Base-by-base conservation (phyloP, 2,888 invertebrate genomes). In the Tolmerus cingulatus region DNA sequence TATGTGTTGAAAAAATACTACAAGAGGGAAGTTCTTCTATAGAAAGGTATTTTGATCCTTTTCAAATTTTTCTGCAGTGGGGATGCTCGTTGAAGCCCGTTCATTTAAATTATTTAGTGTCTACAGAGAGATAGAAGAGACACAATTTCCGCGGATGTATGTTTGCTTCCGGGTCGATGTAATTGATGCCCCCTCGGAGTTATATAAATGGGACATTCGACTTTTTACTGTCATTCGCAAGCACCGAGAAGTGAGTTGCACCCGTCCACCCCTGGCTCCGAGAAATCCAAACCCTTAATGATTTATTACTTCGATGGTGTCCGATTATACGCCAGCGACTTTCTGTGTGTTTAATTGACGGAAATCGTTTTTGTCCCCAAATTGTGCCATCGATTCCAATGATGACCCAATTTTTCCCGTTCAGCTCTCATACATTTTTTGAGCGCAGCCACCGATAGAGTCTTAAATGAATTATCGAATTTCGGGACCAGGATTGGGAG, bases 261-360 rank as follows among this genome's bases (percentile, higher is more conserved):
- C 12, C 19, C 66, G 66, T 12, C 2, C 8, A 27, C 14, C 27
- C 19, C 27, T 4, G 66, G 66, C 19, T 27, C 27, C 66, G 27
- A 23, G 51, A 27, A 79, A 51, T 40, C 27, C 30, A 2, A 16
- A 30, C 46, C 46, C 79, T 79, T 51, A 79, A 79, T 79, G 79
- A 79, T 78, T 78, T 78, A 78, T 78, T 78, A 40, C 43, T n/a
- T 79, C 79, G 51, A 79, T 51, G 30, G 79, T 23, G 66, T 66
- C 66, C 66, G 16, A 27, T 14, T 76, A 34, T 12, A 12, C 16
- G 7, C n/a, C 19, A 78, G 43, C 43, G 43, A 34, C 8, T 51
- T 16, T 23, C 23, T 79, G 23, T 79, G 79, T 8, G 51, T 55
- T 27, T 51, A 51, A 51, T 79, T 79, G 79, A 79, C 79, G 79